phyloP scores from a whole-genome alignment of 2,888 invertebrate genomes.

The Andrena flavipes region DNA sequence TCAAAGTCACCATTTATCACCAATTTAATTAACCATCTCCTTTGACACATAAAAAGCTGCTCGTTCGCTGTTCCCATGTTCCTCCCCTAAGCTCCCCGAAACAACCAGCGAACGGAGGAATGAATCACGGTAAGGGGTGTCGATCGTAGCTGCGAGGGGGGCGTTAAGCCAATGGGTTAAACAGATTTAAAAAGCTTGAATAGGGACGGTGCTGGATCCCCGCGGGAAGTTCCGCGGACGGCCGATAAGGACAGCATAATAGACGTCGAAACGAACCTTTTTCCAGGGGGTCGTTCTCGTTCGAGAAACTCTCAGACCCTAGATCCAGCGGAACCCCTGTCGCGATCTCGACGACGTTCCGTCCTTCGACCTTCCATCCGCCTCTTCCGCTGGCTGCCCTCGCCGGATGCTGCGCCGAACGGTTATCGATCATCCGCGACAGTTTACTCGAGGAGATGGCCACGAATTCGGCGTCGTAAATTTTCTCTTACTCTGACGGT shows the following conservation, averaged over 20 bases:
- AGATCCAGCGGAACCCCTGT: constrained; percentile 61
- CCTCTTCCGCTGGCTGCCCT: constrained; percentile 53
- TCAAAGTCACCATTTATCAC: background rate
- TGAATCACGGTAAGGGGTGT: constrained; percentile 11
- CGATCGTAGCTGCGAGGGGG: background rate
- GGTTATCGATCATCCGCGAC: constrained; percentile 66
- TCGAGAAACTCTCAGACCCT: constrained; percentile 40
- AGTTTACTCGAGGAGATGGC: constrained; percentile 19
- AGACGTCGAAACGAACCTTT: constrained; percentile 60
- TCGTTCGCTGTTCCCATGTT: background rate
- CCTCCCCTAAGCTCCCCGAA: background rate
- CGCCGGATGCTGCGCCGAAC: constrained; percentile 70
- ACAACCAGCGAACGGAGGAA: constrained; percentile 2
- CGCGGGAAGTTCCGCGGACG: constrained; percentile 60
- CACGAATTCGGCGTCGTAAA: constrained; percentile 6
- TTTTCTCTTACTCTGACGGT: background rate
- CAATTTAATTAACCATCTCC: background rate
- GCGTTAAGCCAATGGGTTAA: constrained; percentile 49
- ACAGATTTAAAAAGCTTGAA: constrained; percentile 67
- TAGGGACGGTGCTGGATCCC: constrained; percentile 42
- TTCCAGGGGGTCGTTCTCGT: constrained; percentile 40
- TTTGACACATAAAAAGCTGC: background rate
- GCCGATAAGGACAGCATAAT: constrained; percentile 72
- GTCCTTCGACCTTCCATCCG: constrained; percentile 56
- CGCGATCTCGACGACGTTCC: constrained; percentile 65